Evolutionary conservation across 2,888 invertebrate species (phyloP).

Genomic region (Biston betularia): DNA sequence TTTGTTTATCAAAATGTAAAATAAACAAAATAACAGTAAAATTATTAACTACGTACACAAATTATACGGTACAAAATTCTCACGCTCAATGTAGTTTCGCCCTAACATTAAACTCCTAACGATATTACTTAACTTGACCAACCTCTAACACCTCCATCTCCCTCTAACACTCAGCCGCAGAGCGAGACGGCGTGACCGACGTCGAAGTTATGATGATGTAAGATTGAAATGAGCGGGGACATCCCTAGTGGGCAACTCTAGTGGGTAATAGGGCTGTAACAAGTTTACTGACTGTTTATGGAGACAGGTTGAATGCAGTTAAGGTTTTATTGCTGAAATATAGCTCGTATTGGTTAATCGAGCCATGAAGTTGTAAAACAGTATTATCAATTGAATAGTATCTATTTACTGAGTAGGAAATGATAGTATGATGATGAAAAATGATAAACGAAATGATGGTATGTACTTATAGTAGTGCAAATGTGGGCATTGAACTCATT

Average conservation of each 20-base stretch:
- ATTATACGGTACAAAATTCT: constrained; percentile 8
- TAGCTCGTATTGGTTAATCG: constrained; percentile 6
- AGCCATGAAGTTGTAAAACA: constrained; percentile 1
- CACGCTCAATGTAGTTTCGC: constrained; percentile 17
- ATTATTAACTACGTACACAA: neutral
- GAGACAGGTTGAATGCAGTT: constrained; percentile 31
- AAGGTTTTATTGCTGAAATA: constrained; percentile 16
- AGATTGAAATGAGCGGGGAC: constrained; percentile 30
- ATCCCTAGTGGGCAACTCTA: constrained; percentile 21
- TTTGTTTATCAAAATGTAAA: too few species aligned
- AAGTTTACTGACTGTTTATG: constrained; percentile 38
- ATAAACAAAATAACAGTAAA: neutral
- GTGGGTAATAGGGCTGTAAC: constrained; percentile 30
- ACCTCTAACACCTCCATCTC: constrained; percentile 12
- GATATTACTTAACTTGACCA: constrained; percentile 33
- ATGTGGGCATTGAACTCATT: too few species aligned
- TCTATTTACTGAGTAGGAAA: too few species aligned
- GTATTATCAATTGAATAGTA: neutral
- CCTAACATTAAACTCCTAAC: constrained; percentile 26
- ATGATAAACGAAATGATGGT: too few species aligned
- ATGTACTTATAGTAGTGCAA: too few species aligned
- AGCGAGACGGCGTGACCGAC: constrained; percentile 7
- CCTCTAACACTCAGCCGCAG: constrained; percentile 8
- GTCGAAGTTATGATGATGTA: constrained; percentile 34
- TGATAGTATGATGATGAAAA: too few species aligned